phyloP scores from a whole-genome alignment of 2,797 vertebrate species.

The Toxotes lorentzi region DNA sequence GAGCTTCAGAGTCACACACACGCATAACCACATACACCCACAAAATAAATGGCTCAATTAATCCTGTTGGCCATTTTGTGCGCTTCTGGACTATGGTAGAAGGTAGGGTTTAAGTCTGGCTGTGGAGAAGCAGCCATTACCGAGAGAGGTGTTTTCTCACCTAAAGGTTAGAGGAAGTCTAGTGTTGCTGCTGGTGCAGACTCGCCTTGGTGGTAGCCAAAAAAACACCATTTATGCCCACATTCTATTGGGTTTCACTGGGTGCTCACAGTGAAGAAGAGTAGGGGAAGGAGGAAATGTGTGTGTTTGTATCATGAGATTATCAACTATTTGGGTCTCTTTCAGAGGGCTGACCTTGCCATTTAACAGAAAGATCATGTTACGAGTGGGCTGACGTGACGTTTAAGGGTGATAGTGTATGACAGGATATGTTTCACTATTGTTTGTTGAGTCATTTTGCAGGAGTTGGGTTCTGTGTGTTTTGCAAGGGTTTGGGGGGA shows the following conservation, averaged over 20 bases:
- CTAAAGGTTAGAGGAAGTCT: slow-evolving; percentile 79
- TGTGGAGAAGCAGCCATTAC: slow-evolving; percentile 53
- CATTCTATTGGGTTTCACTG: slow-evolving; percentile 16
- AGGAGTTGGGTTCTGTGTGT: slow-evolving; percentile 53
- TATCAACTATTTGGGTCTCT: slow-evolving; percentile 20
- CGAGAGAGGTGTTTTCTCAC: slow-evolving; percentile 55
- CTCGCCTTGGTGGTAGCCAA: slow-evolving; percentile 43
- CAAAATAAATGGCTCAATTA: slow-evolving; percentile 37
- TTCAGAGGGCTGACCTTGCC: slow-evolving; percentile 20
- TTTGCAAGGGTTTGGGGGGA: slow-evolving; percentile 36
- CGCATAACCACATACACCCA: slow-evolving; percentile 20
- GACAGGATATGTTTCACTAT: slow-evolving; percentile 32
- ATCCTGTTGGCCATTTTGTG: not conserved
- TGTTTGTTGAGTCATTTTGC: slow-evolving; percentile 49
- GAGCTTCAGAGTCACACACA: slow-evolving; percentile 22
- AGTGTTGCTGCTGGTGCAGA: slow-evolving; percentile 67
- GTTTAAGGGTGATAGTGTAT: slow-evolving; percentile 11
- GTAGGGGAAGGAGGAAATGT: slow-evolving; percentile 3
- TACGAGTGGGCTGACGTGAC: slow-evolving; percentile 27
- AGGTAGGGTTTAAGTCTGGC: slow-evolving; percentile 43
- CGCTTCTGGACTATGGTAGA: slow-evolving; percentile 26
- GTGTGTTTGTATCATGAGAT: slow-evolving; percentile 25
- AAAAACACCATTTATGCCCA: slow-evolving; percentile 43
- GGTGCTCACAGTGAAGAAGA: slow-evolving; percentile 24
- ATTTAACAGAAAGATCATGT: slow-evolving; percentile 54